A percentile compares a stretch with the other conserved stretches of the same genome.
Conservation (phyloP, 2,797 vertebrate species). For the Propithecus deckenii region DNA sequence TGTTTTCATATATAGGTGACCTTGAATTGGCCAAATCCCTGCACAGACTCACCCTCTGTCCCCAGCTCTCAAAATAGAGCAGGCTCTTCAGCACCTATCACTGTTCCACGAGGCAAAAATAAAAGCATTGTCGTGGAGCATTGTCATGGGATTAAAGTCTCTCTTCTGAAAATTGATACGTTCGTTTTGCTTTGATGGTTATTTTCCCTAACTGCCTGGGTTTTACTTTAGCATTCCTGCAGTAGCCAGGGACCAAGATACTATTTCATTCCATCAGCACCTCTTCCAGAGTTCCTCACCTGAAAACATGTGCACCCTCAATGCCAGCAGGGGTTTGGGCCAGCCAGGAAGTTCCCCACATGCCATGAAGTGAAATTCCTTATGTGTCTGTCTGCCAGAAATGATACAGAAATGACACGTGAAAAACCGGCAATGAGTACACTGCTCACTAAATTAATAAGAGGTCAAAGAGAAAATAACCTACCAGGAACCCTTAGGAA, state of each 20-base stretch:
- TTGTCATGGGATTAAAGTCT: conserved; percentile 34
- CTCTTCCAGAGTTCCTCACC: background rate
- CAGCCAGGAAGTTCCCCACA: background rate
- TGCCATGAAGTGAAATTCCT: background rate
- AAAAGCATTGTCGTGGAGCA: conserved; percentile 32
- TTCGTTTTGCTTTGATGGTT: background rate
- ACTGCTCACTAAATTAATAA: background rate
- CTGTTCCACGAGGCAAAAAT: conserved; percentile 39
- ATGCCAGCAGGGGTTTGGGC: background rate
- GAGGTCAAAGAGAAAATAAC: background rate
- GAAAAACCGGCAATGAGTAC: background rate
- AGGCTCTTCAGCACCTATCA: background rate
- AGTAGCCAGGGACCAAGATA: background rate
- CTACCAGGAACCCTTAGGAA: background rate
- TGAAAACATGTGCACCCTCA: background rate
- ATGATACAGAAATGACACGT: background rate
- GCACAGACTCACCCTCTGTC: background rate
- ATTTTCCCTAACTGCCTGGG: background rate
- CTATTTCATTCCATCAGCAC: background rate
- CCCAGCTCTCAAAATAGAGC: background rate
- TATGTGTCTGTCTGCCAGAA: background rate
- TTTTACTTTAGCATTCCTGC: background rate
- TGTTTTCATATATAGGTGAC: background rate
- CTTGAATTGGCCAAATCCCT: background rate
- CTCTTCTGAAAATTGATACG: background rate